Conservation (phyloP, 2,113 vertebrate species). For the Platichthys flesus region DNA sequence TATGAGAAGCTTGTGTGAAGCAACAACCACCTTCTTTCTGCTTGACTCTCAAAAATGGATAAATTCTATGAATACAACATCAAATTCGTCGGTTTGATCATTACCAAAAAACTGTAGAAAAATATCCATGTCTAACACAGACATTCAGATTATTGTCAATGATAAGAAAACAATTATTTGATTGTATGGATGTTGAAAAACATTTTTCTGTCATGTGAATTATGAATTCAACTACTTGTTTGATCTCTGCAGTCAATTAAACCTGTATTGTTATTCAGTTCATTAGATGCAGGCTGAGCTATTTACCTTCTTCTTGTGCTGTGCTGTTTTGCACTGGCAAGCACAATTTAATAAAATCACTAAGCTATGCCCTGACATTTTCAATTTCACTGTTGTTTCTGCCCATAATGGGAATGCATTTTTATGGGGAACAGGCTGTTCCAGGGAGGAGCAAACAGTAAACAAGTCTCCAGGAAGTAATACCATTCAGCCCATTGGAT, state of each 20-base stretch:
- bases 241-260: conserved; percentile 19
- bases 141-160: background rate
- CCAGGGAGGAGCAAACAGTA: conserved; percentile 54
- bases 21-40: too few relatives aligned
- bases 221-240: background rate
- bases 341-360: conserved; percentile 53
- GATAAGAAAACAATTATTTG: background rate
- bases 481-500: conserved; percentile 37
- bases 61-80: too few relatives aligned
- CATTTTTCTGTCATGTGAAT: background rate
- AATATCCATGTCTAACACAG: too few relatives aligned
- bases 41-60: too few relatives aligned
- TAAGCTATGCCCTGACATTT: conserved; percentile 66
- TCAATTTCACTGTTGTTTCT: conserved; percentile 61
- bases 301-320: conserved; percentile 13
- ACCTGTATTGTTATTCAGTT: conserved; percentile 35
- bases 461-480: conserved; percentile 55
- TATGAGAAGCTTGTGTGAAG: too few relatives aligned
- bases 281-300: background rate
- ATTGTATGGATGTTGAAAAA: background rate
- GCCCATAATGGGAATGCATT: conserved; percentile 51
- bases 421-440: conserved; percentile 54
- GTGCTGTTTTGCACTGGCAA: conserved; percentile 1
- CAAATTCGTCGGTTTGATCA: background rate
- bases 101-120: too few relatives aligned